Evolutionary conservation across 92 coral and sea anemone species (phyloP), one percentile per base, ranked within the genome.

Genomic region (Bergia puertoricense): DNA sequence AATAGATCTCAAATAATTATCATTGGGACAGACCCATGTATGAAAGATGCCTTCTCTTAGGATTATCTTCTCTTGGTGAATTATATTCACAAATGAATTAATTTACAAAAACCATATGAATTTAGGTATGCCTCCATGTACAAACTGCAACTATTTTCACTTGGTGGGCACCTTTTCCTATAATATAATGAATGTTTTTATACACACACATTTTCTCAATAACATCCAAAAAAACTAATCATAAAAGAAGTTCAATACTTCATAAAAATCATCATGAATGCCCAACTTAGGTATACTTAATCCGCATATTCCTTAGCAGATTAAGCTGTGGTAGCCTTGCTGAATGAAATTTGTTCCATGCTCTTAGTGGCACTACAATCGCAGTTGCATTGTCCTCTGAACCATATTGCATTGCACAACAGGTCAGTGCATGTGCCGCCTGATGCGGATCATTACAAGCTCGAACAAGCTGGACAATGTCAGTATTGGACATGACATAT

Each of bases 361-460:
- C 91, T 76, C 97, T 93, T 44, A 97, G 86, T 36, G 99, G 99
- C 40, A 97, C 89, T 20, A 97, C 93, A n/a, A 97, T 59, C 4
- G 97, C 93, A 0, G 98, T 97, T 48, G 91, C 90, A 91, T 97
- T 94, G 89, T 97, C 99, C 83, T 95, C 96, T 7, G 98, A 92
- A 48, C 99, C 99, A 90, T 94, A 97, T 86, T 97, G 98, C 50
- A 94, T 76, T 14, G 99, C 98, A 88, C 99, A 95, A 8, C 94
- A 90, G 0, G 98, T 97, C 77, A 97, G 78, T 14, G 93, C 75
- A 78, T 94, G 91, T 4, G 98, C 97, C 11, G 96, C 96, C 45
- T 93, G 92, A 39, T 94, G 89, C 0, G 99, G 96, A 88, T 97
- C 99, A 15, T 89, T 84, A 69, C 94, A 95, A 81, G 91, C 92